Conservation (phyloP, 2,113 vertebrate genomes). For the Polypterus bichir region DNA sequence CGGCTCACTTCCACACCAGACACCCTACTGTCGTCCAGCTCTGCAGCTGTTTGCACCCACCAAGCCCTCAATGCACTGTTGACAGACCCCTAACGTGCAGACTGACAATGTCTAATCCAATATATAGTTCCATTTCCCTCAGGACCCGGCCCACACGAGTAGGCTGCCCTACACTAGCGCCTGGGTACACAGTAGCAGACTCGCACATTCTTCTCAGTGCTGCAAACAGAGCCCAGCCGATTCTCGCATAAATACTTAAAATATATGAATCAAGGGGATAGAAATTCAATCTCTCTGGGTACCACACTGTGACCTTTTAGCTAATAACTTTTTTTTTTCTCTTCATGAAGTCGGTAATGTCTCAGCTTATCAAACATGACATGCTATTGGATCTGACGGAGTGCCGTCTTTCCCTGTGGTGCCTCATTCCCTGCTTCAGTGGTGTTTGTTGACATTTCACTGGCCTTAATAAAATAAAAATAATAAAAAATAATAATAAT, state of each 20-base stretch:
- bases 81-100: no score
- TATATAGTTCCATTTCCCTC: no score
- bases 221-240: no score
- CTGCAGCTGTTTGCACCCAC: no score
- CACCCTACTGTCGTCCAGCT: no score
- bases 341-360: not conserved
- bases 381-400: not conserved
- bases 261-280: slow-evolving; percentile 1
- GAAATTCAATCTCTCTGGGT: slow-evolving; percentile 5
- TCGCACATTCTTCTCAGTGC: no score
- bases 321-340: slow-evolving; percentile 4
- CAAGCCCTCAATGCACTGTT: no score
- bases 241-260: not conserved
- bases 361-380: not conserved
- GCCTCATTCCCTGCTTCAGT: slow-evolving; percentile 2
- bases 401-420: not conserved
- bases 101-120: no score
- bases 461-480: slow-evolving; percentile 6
- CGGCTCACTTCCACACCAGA: no score
- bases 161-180: no score
- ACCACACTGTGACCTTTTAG: slow-evolving; percentile 6
- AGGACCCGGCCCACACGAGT: no score
- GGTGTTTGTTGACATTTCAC: slow-evolving; percentile 2
- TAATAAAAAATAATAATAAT: not conserved
- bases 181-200: no score